Evolutionary conservation across 2,797 vertebrate species (phyloP).

Genomic region (Gallinago stenura): DNA sequence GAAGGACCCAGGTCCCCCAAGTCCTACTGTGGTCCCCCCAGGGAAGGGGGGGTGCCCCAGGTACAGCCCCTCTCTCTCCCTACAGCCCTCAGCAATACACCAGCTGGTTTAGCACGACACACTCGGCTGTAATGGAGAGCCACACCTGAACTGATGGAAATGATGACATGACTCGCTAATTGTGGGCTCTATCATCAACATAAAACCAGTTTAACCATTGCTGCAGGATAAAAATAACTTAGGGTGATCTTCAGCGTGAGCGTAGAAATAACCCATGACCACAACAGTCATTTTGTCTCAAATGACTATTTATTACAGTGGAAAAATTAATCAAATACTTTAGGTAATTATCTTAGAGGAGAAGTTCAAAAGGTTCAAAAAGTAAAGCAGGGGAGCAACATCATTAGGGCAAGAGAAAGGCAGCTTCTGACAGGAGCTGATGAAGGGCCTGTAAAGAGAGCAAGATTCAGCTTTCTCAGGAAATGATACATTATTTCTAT

Average conservation of each 20-base stretch:
- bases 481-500: conserved; percentile 40
- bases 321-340: neutral
- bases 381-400: neutral
- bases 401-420: neutral
- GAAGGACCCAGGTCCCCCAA: neutral
- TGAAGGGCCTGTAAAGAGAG: neutral
- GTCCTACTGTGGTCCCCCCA: too few relatives aligned
- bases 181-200: neutral
- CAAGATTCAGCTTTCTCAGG: conserved; percentile 32
- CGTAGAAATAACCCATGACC: neutral
- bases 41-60: neutral
- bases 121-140: neutral
- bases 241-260: neutral
- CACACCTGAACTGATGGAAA: neutral
- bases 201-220: neutral
- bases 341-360: neutral
- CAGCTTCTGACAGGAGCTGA: neutral
- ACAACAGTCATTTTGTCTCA: neutral
- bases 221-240: neutral
- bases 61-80: accelerated
- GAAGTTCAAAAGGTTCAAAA: conserved; percentile 8
- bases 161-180: neutral
- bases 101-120: neutral
- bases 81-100: neutral
- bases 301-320: neutral